Conservation (phyloP, 2,797 vertebrate genomes). For the Melopsittacus undulatus region DNA sequence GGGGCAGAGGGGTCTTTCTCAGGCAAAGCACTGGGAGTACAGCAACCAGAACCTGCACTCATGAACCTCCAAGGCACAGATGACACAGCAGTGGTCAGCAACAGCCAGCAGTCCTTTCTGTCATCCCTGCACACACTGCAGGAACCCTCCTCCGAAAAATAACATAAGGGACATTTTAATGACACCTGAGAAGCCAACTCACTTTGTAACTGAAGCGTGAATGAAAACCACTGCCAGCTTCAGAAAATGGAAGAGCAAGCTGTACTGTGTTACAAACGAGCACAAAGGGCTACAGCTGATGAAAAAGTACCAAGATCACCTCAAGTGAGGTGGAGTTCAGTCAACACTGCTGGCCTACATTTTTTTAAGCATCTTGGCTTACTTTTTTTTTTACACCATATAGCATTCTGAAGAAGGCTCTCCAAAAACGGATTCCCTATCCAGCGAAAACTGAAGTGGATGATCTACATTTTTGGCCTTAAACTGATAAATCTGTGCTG, state of each 20-base stretch:
- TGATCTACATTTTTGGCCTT: background rate
- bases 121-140: background rate
- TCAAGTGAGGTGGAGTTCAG: background rate
- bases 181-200: background rate
- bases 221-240: background rate
- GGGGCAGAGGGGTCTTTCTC: background rate
- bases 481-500: background rate
- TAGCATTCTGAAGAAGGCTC: background rate
- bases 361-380: background rate
- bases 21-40: background rate
- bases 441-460: background rate
- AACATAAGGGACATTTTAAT: background rate
- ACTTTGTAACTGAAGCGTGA: background rate
- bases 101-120: background rate
- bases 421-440: background rate
- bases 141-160: background rate
- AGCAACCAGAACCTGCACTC: background rate
- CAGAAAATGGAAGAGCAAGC: background rate
- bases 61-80: background rate
- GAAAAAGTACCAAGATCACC: background rate
- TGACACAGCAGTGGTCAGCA: rapidly evolving
- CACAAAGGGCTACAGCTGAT: background rate
- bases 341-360: background rate
- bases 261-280: background rate
- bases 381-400: background rate